phyloP scores from a whole-genome alignment of 2,797 vertebrate species.

The Smutsia temminckii region DNA sequence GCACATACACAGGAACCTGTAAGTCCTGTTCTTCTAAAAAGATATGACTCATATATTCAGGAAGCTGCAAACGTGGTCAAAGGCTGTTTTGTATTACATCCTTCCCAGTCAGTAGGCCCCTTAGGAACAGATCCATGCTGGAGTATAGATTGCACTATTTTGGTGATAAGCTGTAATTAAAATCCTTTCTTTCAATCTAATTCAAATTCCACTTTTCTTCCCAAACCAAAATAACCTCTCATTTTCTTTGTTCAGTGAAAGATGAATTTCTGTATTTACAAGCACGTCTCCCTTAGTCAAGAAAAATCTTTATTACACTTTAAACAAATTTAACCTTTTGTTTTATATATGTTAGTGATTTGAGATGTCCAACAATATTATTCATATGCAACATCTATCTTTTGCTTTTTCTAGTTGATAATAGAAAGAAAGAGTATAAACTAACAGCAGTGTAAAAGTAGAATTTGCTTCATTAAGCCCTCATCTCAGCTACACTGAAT shows the following conservation, averaged over 20 bases:
- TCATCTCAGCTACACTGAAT: background rate
- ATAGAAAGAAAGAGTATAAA: accelerated
- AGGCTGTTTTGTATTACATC: background rate
- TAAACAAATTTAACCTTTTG: background rate
- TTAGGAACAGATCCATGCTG: background rate
- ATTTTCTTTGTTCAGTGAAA: background rate
- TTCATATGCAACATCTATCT: background rate
- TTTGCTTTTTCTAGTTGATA: background rate
- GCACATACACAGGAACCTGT: background rate
- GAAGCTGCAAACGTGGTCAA: background rate
- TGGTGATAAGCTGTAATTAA: background rate
- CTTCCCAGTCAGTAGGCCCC: background rate
- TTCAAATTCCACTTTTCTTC: background rate
- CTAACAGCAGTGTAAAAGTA: background rate
- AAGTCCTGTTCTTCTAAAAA: background rate
- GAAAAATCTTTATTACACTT: background rate
- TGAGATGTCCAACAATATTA: background rate
- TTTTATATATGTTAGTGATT: background rate
- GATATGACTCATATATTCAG: background rate
- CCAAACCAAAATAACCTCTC: background rate
- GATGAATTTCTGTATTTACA: background rate
- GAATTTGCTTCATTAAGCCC: background rate
- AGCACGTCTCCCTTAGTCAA: background rate
- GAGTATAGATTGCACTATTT: background rate
- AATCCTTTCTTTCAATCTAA: background rate